Conservation (phyloP, 2,797 vertebrate genomes). For the Myiotriccus ornatus region DNA sequence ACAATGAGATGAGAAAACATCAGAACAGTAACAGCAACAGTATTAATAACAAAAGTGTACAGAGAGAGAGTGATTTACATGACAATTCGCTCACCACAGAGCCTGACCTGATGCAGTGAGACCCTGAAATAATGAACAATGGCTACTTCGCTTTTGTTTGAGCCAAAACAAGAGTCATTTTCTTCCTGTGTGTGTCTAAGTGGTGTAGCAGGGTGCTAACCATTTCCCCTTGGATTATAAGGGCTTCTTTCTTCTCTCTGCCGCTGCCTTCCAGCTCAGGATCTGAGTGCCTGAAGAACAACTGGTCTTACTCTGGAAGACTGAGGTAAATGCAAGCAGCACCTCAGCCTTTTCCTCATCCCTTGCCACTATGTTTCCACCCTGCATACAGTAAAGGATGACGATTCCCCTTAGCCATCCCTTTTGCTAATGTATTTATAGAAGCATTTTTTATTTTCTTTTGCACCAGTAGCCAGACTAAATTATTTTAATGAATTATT, state of each 20-base stretch:
- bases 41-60: neutral
- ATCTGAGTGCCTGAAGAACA: neutral
- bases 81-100: neutral
- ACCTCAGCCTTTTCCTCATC: neutral
- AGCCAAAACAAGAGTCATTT: neutral
- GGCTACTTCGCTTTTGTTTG: neutral
- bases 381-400: neutral
- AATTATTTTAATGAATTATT: neutral
- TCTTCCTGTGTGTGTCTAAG: neutral
- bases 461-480: fast-evolving
- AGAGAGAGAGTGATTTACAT: neutral
- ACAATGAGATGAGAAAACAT: neutral
- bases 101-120: fast-evolving
- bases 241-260: neutral
- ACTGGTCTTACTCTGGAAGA: neutral
- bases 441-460: neutral
- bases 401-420: too few relatives aligned
- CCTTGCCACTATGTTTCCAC: neutral
- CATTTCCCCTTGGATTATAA: neutral
- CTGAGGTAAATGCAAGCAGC: neutral
- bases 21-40: neutral
- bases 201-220: neutral
- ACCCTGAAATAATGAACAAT: neutral
- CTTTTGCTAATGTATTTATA: neutral
- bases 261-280: neutral